Evolutionary conservation across 2,797 vertebrate species (phyloP), one percentile per base, ranked within the genome.

Genomic region (Xiphorhynchus erythropygius): DNA sequence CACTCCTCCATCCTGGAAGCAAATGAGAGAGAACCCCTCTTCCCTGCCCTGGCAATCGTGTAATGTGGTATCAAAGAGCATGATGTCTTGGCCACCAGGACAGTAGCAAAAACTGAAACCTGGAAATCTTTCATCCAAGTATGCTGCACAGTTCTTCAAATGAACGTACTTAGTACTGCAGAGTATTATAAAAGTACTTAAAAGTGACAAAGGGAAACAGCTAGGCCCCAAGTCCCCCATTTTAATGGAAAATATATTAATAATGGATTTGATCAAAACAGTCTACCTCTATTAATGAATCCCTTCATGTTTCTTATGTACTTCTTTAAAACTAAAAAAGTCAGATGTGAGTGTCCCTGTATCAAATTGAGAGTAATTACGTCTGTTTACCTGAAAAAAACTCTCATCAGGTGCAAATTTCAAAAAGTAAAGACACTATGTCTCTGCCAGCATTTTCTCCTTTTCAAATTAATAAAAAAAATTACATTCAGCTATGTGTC

Each of bases 401-500:
- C 37, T 2, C 3, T 77, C 9, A n/a, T 17, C 10, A 62, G 15
- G 17, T 50, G 3, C 10, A 70, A 70, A 70, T 4, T 74, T 86
- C 3, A 86, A 71, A 88, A 89, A 56, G 60, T 59, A 89, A 82
- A 42, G 32, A 79, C 13, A 89, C 21, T 85, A 64, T 23, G 23
- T 32, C 69, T 87, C 60, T 52, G 42, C 8, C 42, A 90, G 62
- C 13, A 14, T 84, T 94, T 94, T 89, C 28, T 27, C 83, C 44
- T 84, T 57, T 94, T 92, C 84, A 81, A 90, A 35, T 75, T 84
- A 92, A 87, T 92, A 86, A 77, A 96, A 44, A 67, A 57, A 6
- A 35, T 91, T 93, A 56, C 27, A 86, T 95, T 92, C 85, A 97
- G 95, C 95, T 95, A 90, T 95, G 77, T 94, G 82, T 94, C 85